Evolutionary conservation across 2,797 vertebrate species (phyloP).

Genomic region (Gambusia yucatana): DNA sequence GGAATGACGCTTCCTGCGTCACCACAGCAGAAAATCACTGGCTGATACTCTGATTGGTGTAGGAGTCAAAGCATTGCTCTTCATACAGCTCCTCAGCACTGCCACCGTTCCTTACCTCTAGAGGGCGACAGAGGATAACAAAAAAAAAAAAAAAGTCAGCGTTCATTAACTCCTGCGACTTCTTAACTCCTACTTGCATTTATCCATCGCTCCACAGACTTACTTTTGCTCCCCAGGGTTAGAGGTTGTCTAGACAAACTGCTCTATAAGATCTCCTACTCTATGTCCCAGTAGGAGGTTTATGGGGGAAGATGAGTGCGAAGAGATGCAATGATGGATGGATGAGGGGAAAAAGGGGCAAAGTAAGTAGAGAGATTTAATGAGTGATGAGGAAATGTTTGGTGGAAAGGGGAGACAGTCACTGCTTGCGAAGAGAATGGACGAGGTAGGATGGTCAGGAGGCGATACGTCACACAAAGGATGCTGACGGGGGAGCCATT

Average conservation of each 20-base stretch:
- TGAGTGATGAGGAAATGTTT: conserved; percentile 47
- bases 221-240: conserved; percentile 65
- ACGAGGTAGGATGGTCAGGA: conserved; percentile 58
- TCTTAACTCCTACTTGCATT: background rate
- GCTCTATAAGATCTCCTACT: conserved; percentile 52
- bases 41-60: conserved; percentile 78
- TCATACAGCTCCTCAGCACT: conserved; percentile 86
- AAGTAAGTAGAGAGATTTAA: conserved; percentile 40
- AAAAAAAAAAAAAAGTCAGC: conserved; percentile 15
- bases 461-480: conserved; percentile 65
- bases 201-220: conserved; percentile 23
- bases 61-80: conserved; percentile 87
- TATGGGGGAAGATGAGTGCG: conserved; percentile 44
- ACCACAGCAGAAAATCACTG: conserved; percentile 54
- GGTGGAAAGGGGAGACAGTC: conserved; percentile 63
- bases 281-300: conserved; percentile 31
- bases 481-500: conserved; percentile 67
- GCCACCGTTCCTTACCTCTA: conserved; percentile 91
- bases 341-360: conserved; percentile 20
- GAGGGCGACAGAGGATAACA: conserved; percentile 56
- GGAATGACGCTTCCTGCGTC: conserved; percentile 1
- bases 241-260: conserved; percentile 51
- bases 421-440: conserved; percentile 54
- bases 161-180: background rate
- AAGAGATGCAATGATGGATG: conserved; percentile 41